Base-by-base conservation (phyloP, 2,888 invertebrate genomes). In the Pollenia amentaria region DNA sequence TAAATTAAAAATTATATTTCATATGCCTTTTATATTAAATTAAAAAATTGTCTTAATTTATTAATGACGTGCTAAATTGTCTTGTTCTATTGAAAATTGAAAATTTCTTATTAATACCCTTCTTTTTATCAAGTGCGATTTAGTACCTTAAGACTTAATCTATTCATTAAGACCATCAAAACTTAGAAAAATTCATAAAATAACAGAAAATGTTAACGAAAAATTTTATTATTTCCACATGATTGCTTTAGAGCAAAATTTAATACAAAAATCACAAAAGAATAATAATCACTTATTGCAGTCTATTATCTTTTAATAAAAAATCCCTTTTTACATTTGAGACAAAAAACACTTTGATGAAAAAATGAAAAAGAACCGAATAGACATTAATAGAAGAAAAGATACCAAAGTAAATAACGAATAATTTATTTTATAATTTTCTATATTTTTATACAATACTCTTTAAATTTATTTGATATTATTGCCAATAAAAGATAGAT, bases 181-280 rank as follows among this genome's bases (percentile, higher is more conserved):
- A 57, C 21, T 21, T 55, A 7, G 3, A 55, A 38, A 60, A 38
- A 38, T 46, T 57, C 29, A 7, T 1, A 4, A n/a, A 16, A 9
- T 14, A 65, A 18, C 42, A 44, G 64, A 53, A 65, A 67, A 44
- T 53, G 18, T 9, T 29, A 57, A 60, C 46, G 64, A 67, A 42
- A 78, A 64, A 78, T 82, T 82, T 75, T 70, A 86, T 82, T 78
- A 82, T 82, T 86, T 86, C 82, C 78, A 82, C 73, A 82, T 86
- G 82, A 79, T 46, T 75, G 69, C 69, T 7, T 62, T 65, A 7
- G 42, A 55, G 62, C 29, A 69, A 51, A 21, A 75, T 29, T 60
- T 12, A n/a, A n/a, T n/a, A n/a, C n/a, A 48, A 64, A 42, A 12
- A n/a, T 9, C 14, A 40, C 18, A 69, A 76, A 76, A 65, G 14